These are phyloP conservation scores for Oscheius myriophilus DNA, from an alignment of 2,888 invertebrate genomes.

Conservation along the genomic window DNA sequence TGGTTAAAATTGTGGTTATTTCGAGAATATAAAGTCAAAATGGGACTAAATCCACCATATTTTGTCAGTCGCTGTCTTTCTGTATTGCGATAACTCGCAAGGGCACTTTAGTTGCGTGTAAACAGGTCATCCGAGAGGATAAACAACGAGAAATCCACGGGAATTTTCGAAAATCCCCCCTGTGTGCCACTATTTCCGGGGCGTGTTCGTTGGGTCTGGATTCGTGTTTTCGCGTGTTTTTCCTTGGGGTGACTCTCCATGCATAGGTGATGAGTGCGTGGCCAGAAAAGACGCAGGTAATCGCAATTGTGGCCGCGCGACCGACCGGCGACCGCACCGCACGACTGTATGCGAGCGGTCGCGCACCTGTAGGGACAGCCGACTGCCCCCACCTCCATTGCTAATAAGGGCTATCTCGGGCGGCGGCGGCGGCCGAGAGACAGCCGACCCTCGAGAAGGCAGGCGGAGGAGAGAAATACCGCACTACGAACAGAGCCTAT, in stretches of 20 bases:
- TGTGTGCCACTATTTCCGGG: no score
- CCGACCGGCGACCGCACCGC: slow-evolving; percentile 16
- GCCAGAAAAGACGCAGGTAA: slow-evolving; percentile 8
- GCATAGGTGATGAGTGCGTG: no score
- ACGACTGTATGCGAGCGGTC: slow-evolving; percentile 18
- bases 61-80: background rate
- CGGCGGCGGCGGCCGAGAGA: background rate
- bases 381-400: background rate
- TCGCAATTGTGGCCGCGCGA: slow-evolving; percentile 15
- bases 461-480: background rate
- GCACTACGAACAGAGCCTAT: no score
- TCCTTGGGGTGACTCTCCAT: no score
- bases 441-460: slow-evolving; percentile 28
- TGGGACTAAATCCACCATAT: background rate
- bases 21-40: background rate
- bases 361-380: slow-evolving; percentile 30
- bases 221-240: no score
- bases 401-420: slow-evolving; percentile 27
- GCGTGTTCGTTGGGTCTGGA: no score
- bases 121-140: no score
- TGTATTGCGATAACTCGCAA: no score
- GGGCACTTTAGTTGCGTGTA: no score
- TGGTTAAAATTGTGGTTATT: no score
- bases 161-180: no score
- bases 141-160: no score